Percentiles rank a stretch among this genome's conserved stretches.
Evolutionary conservation across 2,113 vertebrate species (phyloP).

Genomic region (Trinectes maculatus): DNA sequence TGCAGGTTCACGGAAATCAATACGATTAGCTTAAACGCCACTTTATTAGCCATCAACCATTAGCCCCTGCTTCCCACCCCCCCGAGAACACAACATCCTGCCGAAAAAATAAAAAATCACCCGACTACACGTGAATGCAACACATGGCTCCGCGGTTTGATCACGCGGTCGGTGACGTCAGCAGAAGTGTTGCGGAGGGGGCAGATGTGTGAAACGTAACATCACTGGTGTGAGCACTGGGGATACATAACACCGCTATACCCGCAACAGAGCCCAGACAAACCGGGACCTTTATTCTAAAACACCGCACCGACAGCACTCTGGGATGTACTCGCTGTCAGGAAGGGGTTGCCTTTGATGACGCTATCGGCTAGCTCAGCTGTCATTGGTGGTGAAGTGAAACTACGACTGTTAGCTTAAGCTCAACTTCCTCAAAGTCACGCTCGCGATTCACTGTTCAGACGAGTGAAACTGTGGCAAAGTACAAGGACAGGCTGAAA

Average conservation of each 20-base stretch:
- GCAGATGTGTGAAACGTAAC: constrained; percentile 9
- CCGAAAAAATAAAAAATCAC: not conserved
- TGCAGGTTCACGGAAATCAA: too few relatives aligned
- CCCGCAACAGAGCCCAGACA: not conserved
- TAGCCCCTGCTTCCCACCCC: too few relatives aligned
- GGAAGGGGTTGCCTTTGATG: not conserved
- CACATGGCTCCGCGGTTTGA: not conserved
- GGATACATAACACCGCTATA: not conserved
- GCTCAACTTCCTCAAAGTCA: constrained; percentile 6
- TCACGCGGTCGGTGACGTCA: constrained; percentile 59
- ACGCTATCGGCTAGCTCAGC: constrained; percentile 41
- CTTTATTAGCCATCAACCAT: too few relatives aligned
- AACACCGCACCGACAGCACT: not conserved
- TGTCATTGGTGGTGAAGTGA: constrained; percentile 51
- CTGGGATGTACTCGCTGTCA: too few relatives aligned
- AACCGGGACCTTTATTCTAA: not conserved
- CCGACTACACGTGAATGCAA: constrained; percentile 16
- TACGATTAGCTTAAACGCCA: too few relatives aligned
- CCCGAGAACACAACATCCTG: not conserved
- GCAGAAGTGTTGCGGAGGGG: not conserved
- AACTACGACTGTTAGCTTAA: not conserved
- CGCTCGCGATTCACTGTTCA: not conserved
- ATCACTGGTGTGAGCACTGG: not conserved
- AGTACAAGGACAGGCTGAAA: constrained; percentile 5
- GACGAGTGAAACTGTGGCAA: not conserved